Evolutionary conservation across 2,888 invertebrate species (phyloP), one percentile per base, ranked within the genome.

Genomic region (Leptura quadrifasciata): DNA sequence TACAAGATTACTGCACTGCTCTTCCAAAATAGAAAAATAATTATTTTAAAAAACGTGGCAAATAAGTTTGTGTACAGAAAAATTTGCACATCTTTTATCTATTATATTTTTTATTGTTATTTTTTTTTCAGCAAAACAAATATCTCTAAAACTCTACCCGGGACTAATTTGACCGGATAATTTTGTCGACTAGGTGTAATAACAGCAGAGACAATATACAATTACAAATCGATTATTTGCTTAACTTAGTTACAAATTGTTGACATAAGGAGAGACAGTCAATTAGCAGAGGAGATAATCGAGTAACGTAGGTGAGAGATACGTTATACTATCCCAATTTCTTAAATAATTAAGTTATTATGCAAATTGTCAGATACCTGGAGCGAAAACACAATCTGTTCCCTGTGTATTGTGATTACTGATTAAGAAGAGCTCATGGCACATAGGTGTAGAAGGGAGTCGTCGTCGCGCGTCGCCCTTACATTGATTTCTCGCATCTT

Each of bases 241-340:
- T n/a, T 4, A 47, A 47, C n/a, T 47, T n/a, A n/a, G n/a, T 47
- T 47, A 47, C 47, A 47, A 47, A 47, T 47, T n/a, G 47, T 47
- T n/a, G 47, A 6, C 47, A 47, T 47, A 47, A 3, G 47, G 15
- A 15, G 47, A 47, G 47, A 2, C 47, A n/a, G n/a, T 47, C 12
- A 47, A 47, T 47, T 47, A 47, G 47, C 47, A n/a, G 15, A 47
- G 39, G 39, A 39, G 47, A 47, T 47, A 47, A 47, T 47, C 3
- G 47, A 47, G 47, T 47, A 47, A 47, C 47, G n/a, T 47, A n/a
- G 47, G 47, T 47, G 47, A 47, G 47, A 47, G 47, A 47, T 47
- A 47, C 47, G n/a, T 47, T 47, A n/a, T 47, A 47, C n/a, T 47
- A 47, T n/a, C 3, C 47, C n/a, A n/a, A 47, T 47, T 15, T 47